Evolutionary conservation across 2,888 invertebrate species (phyloP).

Genomic region (Dendrolimus houi): DNA sequence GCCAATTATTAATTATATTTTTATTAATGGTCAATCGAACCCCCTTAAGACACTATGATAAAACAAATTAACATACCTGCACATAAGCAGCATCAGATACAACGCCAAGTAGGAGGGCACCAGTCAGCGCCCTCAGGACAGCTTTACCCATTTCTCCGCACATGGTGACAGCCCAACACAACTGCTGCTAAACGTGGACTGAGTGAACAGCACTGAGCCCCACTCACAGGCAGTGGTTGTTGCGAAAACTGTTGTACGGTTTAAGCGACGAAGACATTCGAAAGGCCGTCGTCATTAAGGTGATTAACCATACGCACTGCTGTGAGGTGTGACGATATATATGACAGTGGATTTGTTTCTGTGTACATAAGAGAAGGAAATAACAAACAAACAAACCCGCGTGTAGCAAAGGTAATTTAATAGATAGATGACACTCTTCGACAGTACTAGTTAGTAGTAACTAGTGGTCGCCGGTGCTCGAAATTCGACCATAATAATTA

Average conservation of each 20-base stretch:
- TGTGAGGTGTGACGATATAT: background rate
- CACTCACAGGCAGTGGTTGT: background rate
- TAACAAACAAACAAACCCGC: too few species aligned
- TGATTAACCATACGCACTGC: background rate
- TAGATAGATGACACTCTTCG: too few species aligned
- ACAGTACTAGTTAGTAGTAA: too few species aligned
- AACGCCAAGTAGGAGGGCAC: slow-evolving; percentile 58
- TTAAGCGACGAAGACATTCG: background rate
- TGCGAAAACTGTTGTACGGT: background rate
- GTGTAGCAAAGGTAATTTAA: too few species aligned
- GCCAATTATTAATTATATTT: too few species aligned
- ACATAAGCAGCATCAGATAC: slow-evolving; percentile 67
- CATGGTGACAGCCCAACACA: slow-evolving; percentile 30
- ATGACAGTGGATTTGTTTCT: too few species aligned
- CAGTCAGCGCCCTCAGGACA: slow-evolving; percentile 60
- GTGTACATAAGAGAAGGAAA: too few species aligned
- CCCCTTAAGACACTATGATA: too few species aligned
- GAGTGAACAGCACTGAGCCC: background rate
- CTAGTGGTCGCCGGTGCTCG: too few species aligned
- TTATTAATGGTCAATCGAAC: too few species aligned
- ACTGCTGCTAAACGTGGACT: background rate
- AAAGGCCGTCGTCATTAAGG: background rate
- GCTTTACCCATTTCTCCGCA: slow-evolving; percentile 72
- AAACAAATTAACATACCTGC: slow-evolving; percentile 35
- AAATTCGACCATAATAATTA: too few species aligned